These are phyloP conservation scores for Apodemia hepburni DNA, from an alignment of 2,888 invertebrate species.

Conservation along the genomic window DNA sequence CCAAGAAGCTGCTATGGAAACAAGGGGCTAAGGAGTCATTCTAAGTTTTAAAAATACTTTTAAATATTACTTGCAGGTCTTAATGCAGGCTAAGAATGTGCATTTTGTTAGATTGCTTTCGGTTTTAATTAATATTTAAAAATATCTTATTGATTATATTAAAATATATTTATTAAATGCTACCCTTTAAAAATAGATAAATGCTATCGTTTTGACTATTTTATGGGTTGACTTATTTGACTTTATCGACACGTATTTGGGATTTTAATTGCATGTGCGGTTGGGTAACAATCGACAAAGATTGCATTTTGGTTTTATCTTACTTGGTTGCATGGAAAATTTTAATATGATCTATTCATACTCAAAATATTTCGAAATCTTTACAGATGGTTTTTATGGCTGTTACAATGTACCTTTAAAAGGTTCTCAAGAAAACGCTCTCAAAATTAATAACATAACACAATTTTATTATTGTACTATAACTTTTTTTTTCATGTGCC, in stretches of 20 bases:
- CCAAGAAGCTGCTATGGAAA: not conserved
- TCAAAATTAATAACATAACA: slow-evolving; percentile 19
- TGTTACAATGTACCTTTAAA: slow-evolving; percentile 32
- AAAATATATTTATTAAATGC: not conserved
- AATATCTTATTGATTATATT: not conserved
- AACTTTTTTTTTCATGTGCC: not conserved
- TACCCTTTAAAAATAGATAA: not conserved
- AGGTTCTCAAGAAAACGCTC: slow-evolving; percentile 28
- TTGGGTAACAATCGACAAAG: not conserved
- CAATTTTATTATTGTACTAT: not conserved
- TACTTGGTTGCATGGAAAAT: slow-evolving; percentile 4
- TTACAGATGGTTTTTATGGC: slow-evolving; percentile 35
- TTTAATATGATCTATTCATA: not conserved
- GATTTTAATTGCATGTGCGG: slow-evolving; percentile 5
- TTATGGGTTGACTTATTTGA: not conserved
- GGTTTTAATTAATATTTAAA: slow-evolving; percentile 8
- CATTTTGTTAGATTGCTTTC: slow-evolving; percentile 11
- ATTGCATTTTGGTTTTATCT: not conserved
- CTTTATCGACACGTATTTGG: not conserved
- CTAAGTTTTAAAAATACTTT: not conserved
- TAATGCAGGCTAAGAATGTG: not conserved
- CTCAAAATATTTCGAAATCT: slow-evolving; percentile 22
- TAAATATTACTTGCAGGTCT: not conserved
- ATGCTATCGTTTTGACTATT: not conserved
- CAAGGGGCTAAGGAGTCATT: not conserved